Conservation (phyloP, 2,113 vertebrate species). For the Erpornis zantholeuca region DNA sequence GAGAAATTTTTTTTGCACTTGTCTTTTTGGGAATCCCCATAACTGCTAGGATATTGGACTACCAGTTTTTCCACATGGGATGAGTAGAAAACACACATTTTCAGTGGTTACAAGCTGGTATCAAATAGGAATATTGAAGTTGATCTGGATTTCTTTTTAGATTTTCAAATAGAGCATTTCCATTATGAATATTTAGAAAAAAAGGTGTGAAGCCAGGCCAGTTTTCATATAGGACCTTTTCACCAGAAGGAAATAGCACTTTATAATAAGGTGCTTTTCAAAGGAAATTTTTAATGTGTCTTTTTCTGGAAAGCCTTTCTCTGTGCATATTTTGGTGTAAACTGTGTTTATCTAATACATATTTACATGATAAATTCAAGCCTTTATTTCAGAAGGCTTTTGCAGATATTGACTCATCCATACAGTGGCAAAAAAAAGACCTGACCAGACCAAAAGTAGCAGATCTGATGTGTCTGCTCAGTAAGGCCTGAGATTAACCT, state of each 20-base stretch:
- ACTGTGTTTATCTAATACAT: neutral
- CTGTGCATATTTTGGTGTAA: neutral
- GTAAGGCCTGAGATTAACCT: neutral
- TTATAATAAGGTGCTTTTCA: neutral
- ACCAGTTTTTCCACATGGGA: neutral
- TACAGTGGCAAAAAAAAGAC: neutral
- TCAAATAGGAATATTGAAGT: neutral
- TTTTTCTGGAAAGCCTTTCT: neutral
- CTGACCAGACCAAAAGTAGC: neutral
- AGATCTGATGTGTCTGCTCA: neutral
- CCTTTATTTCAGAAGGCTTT: neutral
- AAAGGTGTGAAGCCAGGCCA: neutral
- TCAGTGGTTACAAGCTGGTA: neutral
- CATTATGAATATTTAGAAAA: neutral
- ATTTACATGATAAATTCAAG: neutral
- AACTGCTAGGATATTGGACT: neutral
- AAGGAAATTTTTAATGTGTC: neutral
- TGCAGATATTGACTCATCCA: accelerated
- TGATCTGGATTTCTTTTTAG: neutral
- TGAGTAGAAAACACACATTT: neutral
- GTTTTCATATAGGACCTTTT: neutral
- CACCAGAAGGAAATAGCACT: neutral
- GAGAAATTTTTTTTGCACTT: neutral
- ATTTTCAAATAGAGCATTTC: neutral
- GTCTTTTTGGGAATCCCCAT: neutral